Evolutionary conservation across 2,113 vertebrate genomes (phyloP).

Genomic region (Tringa solitaria): DNA sequence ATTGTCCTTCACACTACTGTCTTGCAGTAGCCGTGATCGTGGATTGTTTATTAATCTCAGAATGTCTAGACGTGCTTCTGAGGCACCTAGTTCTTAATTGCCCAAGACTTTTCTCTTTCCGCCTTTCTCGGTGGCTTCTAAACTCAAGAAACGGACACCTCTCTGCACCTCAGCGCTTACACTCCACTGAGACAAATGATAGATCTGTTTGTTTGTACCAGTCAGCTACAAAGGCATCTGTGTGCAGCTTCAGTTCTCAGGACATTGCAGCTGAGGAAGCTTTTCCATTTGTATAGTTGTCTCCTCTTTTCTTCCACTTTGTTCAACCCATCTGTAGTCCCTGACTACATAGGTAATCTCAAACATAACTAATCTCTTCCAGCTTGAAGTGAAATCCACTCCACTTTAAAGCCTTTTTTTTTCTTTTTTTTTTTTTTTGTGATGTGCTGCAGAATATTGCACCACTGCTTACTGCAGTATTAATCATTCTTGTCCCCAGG

Average conservation of each 20-base stretch:
- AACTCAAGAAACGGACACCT: background rate
- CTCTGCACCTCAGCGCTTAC: background rate
- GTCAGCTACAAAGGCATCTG: background rate
- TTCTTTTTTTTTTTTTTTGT: background rate
- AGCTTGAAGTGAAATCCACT: background rate
- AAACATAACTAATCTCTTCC: background rate
- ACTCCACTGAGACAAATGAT: background rate
- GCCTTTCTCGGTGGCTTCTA: background rate
- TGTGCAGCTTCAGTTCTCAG: background rate
- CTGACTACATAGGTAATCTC: background rate
- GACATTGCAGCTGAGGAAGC: background rate
- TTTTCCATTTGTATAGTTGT: background rate
- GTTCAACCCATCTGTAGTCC: background rate
- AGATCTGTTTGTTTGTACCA: background rate
- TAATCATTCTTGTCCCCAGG: constrained; percentile 13
- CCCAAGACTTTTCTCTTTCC: background rate
- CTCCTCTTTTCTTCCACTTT: background rate
- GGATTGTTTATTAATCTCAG: background rate
- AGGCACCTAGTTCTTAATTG: background rate
- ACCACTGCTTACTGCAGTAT: background rate
- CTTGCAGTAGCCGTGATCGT: background rate
- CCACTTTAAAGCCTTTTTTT: background rate
- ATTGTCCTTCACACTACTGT: background rate
- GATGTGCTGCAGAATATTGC: background rate
- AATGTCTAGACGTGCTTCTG: background rate